phyloP scores from a whole-genome alignment of 2,888 invertebrate species.

The Branchellion lobata region DNA sequence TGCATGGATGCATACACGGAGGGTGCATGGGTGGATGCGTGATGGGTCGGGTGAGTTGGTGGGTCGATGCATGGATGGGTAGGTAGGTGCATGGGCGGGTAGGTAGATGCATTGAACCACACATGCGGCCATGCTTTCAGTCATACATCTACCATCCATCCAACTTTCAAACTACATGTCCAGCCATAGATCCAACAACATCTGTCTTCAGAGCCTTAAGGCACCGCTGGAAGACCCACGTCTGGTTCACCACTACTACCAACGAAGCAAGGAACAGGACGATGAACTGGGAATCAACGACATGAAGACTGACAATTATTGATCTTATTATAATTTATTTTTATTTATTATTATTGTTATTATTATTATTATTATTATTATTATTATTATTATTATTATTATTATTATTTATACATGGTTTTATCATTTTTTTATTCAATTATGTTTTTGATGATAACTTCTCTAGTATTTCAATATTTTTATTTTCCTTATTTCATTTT shows the following conservation, averaged over 20 bases:
- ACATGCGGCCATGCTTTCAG: no score
- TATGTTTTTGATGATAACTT: constrained; percentile 37
- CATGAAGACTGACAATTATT: constrained; percentile 53
- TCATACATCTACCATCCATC: no score
- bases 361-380: neutral
- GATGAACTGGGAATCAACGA: constrained; percentile 76
- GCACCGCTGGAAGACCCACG: constrained; percentile 66
- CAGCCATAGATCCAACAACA: no score
- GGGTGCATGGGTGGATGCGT: no score
- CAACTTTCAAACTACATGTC: no score
- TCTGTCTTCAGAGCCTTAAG: constrained; percentile 72
- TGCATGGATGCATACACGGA: no score
- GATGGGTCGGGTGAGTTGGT: no score
- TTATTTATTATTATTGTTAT: neutral
- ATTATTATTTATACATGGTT: neutral
- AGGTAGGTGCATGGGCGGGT: no score
- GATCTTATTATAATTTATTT: neutral
- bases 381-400: constrained; percentile 17
- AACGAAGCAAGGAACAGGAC: constrained; percentile 83
- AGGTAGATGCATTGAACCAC: no score
- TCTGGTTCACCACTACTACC: constrained; percentile 77
- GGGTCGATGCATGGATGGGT: no score
- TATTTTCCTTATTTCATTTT: no score
- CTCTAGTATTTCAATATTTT: no score
- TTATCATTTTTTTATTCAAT: neutral